These are phyloP conservation scores for Drosophila nasuta DNA, from an alignment of 1,140 invertebrate species.

Conservation along the genomic window DNA sequence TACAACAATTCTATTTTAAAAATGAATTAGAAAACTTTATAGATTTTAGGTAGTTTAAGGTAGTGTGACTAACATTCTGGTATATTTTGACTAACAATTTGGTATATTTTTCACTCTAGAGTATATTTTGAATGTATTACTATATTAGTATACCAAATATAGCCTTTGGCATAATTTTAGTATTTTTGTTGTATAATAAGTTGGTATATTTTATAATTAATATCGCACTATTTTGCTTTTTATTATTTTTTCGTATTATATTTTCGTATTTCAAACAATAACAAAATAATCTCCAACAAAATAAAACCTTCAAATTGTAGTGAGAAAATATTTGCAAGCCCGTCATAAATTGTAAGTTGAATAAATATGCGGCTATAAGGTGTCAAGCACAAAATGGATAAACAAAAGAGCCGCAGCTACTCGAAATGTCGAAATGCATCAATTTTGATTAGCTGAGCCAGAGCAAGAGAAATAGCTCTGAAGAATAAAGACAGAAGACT, in stretches of 20 bases:
- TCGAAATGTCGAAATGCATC: conserved; percentile 35
- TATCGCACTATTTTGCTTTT: too few species aligned
- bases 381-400: background rate
- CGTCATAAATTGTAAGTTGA: background rate
- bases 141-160: too few species aligned
- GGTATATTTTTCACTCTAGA: too few species aligned
- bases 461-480: conserved; percentile 47
- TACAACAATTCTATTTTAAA: too few species aligned
- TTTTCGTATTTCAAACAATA: background rate
- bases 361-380: background rate
- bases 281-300: background rate
- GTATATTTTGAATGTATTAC: too few species aligned
- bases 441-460: conserved; percentile 70
- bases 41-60: too few species aligned
- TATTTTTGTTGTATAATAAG: too few species aligned
- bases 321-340: conserved; percentile 1
- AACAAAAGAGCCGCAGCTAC: background rate
- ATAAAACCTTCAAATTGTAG: background rate
- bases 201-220: too few species aligned
- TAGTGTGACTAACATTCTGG: too few species aligned
- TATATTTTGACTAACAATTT: too few species aligned
- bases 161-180: too few species aligned
- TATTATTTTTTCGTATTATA: background rate
- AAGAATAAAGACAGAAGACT: conserved; percentile 1
- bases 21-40: too few species aligned